These are phyloP conservation scores for Apodemus agrarius DNA, from an alignment of 2,797 vertebrate genomes.

Conservation along the genomic window DNA sequence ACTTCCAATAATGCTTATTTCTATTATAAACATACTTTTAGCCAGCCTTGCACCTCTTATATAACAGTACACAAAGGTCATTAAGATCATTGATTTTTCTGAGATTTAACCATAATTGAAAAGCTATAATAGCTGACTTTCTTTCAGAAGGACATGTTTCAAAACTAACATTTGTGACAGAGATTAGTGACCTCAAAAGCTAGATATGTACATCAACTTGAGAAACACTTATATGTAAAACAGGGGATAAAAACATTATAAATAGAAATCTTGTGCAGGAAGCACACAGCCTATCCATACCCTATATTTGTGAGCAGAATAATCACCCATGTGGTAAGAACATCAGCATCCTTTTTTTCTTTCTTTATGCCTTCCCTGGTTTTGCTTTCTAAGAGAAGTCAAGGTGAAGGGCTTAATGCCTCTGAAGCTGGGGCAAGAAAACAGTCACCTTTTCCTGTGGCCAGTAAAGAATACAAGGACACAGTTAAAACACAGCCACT, in stretches of 20 bases:
- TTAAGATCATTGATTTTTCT: slow-evolving; percentile 24
- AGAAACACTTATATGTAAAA: background rate
- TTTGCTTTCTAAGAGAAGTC: slow-evolving; percentile 69
- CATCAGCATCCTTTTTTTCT: background rate
- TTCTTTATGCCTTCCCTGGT: slow-evolving; percentile 13
- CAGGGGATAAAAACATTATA: background rate
- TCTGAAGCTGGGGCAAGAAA: slow-evolving; percentile 59
- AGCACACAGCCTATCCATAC: rapidly evolving
- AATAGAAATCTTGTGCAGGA: background rate
- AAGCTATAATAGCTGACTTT: background rate
- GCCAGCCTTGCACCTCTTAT: background rate
- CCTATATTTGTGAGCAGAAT: background rate
- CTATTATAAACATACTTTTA: background rate
- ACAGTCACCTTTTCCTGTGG: slow-evolving; percentile 39
- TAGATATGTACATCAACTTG: background rate
- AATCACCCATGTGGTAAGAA: slow-evolving; percentile 6
- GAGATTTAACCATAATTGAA: background rate
- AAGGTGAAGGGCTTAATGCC: slow-evolving; percentile 66
- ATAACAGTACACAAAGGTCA: background rate
- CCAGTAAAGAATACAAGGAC: slow-evolving; percentile 78
- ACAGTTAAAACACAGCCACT: slow-evolving; percentile 81
- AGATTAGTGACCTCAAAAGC: background rate
- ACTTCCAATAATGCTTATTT: background rate
- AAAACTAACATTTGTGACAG: slow-evolving; percentile 2
- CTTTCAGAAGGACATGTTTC: background rate